Evolutionary conservation across 2,888 invertebrate genomes (phyloP).

Genomic region (Nymphalis polychloros): DNA sequence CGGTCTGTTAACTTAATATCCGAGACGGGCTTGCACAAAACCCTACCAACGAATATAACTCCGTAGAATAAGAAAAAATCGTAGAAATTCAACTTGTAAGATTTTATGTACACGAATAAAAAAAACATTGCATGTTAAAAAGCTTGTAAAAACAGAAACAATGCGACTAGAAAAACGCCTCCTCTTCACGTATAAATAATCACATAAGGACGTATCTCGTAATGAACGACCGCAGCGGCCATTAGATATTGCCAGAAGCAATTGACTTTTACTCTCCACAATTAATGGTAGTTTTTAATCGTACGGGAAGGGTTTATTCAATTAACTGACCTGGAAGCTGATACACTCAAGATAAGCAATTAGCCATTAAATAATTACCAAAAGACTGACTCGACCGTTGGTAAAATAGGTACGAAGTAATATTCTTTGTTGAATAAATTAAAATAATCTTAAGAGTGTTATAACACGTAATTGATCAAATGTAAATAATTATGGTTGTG

Average conservation of each 20-base stretch:
- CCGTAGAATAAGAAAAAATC: too few relatives aligned
- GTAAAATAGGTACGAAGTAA: not conserved
- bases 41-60: too few relatives aligned
- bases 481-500: too few relatives aligned
- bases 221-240: conserved; percentile 47
- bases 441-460: too few relatives aligned
- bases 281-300: conserved; percentile 58
- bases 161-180: conserved; percentile 1
- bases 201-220: conserved; percentile 38
- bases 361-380: not conserved
- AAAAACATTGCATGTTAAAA: not conserved
- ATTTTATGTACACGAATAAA: too few relatives aligned
- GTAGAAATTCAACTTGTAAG: too few relatives aligned
- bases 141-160: not conserved
- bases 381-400: not conserved
- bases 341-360: conserved; percentile 28
- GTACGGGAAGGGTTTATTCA: conserved; percentile 63
- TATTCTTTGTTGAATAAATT: too few relatives aligned
- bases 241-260: conserved; percentile 46
- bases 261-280: conserved; percentile 66
- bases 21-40: too few relatives aligned
- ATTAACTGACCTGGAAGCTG: conserved; percentile 41
- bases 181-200: conserved; percentile 8
- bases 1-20: too few relatives aligned
- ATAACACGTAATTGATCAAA: too few relatives aligned